phyloP scores from a whole-genome alignment of 2,113 vertebrate genomes.

The Manacus vitellinus region DNA sequence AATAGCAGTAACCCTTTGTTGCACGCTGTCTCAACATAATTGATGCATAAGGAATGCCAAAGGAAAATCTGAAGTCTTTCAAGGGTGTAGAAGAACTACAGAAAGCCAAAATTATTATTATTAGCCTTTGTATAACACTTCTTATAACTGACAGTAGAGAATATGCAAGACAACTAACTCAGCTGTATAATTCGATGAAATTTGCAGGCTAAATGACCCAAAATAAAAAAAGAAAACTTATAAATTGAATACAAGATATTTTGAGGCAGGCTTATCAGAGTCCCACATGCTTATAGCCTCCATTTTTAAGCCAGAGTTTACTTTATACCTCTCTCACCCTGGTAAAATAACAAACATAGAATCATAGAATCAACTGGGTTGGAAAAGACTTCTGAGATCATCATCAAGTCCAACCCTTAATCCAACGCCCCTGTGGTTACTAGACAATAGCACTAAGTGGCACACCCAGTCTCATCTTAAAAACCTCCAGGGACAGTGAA shows the following conservation, averaged over 20 bases:
- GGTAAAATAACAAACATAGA: background rate
- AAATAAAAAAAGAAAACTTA: background rate
- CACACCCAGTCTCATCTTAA: no score
- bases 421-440: no score
- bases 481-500: no score
- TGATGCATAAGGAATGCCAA: background rate
- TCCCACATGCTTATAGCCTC: rapidly evolving
- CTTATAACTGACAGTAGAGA: background rate
- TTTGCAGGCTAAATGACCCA: background rate
- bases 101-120: background rate
- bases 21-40: background rate
- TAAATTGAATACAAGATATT: background rate
- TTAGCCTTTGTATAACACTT: background rate
- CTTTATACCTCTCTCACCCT: background rate
- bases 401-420: no score
- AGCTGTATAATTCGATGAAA: background rate
- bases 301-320: background rate
- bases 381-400: no score
- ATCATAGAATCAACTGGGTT: no score
- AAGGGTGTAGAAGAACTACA: background rate
- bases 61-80: background rate
- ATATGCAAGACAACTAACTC: background rate
- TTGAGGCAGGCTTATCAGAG: background rate
- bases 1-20: background rate
- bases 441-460: no score